These are phyloP conservation scores for Melospiza melodia DNA, from an alignment of 2,113 vertebrate species.

Conservation along the genomic window DNA sequence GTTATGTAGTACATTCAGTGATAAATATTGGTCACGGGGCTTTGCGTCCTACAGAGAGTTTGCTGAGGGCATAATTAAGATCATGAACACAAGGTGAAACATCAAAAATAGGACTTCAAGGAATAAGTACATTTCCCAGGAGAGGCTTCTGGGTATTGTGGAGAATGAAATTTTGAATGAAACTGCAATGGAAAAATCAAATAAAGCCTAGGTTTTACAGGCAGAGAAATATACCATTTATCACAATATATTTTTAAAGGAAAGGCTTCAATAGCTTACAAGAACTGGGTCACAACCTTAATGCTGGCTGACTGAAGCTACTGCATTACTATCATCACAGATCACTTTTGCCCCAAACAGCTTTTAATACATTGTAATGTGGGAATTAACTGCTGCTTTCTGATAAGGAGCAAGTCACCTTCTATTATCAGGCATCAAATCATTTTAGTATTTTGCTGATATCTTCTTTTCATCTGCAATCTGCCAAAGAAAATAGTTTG, in stretches of 20 bases:
- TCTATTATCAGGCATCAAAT: constrained; percentile 32
- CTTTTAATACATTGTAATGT: neutral
- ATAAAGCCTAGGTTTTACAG: neutral
- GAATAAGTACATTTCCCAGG: neutral
- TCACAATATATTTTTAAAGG: constrained; percentile 14
- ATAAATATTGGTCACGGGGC: neutral
- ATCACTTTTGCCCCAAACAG: neutral
- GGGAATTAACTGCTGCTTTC: neutral
- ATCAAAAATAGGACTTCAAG: neutral
- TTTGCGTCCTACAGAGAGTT: neutral
- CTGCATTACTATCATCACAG: neutral
- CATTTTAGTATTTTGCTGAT: constrained; percentile 1
- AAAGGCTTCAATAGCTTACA: neutral
- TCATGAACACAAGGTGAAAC: neutral
- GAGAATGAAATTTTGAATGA: constrained; percentile 19
- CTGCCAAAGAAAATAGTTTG: constrained; percentile 11
- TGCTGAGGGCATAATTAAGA: neutral
- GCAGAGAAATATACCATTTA: neutral
- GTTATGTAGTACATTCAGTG: neutral
- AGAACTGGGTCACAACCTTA: neutral
- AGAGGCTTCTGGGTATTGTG: neutral
- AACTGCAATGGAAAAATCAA: constrained; percentile 5
- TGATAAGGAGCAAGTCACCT: constrained; percentile 28
- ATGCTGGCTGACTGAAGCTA: neutral
- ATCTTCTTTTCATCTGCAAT: neutral